A percentile compares a stretch with the other conserved stretches of the same genome.
phyloP scores from a whole-genome alignment of 2,113 vertebrate species.

The Zosterops borbonicus region DNA sequence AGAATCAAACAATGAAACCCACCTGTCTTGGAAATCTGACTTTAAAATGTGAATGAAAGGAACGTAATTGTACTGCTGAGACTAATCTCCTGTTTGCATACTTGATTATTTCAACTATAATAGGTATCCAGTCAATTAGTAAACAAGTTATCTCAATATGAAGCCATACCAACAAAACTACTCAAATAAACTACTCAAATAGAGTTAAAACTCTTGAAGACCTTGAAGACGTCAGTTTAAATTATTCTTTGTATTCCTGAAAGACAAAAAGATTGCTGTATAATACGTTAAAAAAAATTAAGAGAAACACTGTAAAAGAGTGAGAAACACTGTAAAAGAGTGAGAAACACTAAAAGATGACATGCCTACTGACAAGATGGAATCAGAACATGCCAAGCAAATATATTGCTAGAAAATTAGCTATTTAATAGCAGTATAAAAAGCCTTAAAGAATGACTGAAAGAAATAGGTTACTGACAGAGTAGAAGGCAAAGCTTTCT shows the following conservation, averaged over 20 bases:
- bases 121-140: neutral
- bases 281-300: neutral
- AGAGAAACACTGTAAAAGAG: neutral
- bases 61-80: neutral
- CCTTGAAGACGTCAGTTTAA: neutral
- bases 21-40: neutral
- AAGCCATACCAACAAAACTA: neutral
- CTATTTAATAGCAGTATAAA: neutral
- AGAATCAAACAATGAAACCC: neutral
- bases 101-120: neutral
- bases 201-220: neutral
- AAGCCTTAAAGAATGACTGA: neutral
- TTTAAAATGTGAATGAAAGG: neutral
- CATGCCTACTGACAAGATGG: neutral
- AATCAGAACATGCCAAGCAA: neutral
- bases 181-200: neutral
- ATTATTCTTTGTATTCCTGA: neutral
- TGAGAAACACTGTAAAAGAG: neutral
- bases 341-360: neutral
- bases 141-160: neutral
- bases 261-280: neutral
- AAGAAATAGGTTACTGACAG: neutral
- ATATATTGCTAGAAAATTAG: neutral
- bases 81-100: neutral
- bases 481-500: neutral